Evolutionary conservation across 2,888 invertebrate species (phyloP).

Genomic region (Acronicta leporina): DNA sequence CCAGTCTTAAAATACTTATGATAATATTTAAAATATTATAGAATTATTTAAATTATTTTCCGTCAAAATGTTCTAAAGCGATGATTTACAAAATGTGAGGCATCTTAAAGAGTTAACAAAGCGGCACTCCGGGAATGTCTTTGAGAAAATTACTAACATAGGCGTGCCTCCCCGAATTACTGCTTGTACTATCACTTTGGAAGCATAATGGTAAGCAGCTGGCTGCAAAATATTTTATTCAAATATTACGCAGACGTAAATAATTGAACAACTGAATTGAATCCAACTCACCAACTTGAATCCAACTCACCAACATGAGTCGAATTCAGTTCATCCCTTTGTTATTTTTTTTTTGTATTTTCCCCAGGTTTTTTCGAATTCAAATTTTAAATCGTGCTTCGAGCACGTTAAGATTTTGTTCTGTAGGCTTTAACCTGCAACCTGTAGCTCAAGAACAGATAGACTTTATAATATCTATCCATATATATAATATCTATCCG

Average conservation of each 20-base stretch:
- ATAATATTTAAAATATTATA: neutral
- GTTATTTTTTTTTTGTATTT: too few relatives aligned
- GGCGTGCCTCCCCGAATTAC: conserved; percentile 72
- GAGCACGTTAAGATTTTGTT: too few relatives aligned
- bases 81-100: conserved; percentile 60
- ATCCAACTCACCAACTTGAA: too few relatives aligned
- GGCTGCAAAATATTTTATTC: neutral
- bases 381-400: too few relatives aligned
- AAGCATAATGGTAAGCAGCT: conserved; percentile 43
- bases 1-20: neutral
- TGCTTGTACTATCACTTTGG: conserved; percentile 63
- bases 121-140: conserved; percentile 78
- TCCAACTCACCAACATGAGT: too few relatives aligned
- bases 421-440: too few relatives aligned
- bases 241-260: neutral
- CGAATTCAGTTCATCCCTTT: too few relatives aligned
- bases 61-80: conserved; percentile 19
- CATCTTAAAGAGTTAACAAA: conserved; percentile 84
- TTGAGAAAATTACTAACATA: conserved; percentile 81
- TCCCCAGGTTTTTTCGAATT: too few relatives aligned
- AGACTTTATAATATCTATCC: too few relatives aligned
- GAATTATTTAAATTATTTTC: conserved; percentile 14
- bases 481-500: too few relatives aligned
- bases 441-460: too few relatives aligned
- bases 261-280: too few relatives aligned